Percentiles rank a stretch among this genome's conserved stretches.
Conservation (phyloP, 1,140 invertebrate genomes). For the Platyscapa corneri region DNA sequence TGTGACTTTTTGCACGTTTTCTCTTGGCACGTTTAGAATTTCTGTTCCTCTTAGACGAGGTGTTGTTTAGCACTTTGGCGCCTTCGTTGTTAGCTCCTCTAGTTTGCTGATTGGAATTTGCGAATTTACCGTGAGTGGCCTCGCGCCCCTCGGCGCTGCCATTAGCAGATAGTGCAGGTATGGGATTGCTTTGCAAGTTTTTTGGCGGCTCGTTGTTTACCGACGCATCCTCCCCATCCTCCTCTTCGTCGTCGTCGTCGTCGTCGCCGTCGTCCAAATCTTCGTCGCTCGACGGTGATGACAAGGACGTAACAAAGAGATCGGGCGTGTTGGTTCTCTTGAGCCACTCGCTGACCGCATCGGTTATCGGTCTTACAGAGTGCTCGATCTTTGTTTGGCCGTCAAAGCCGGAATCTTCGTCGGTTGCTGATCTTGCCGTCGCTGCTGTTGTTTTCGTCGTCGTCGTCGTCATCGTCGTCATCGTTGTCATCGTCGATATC, state of each 20-base stretch:
- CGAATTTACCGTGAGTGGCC: conserved; percentile 68
- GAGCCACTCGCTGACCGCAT: conserved; percentile 72
- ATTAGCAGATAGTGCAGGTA: conserved; percentile 76
- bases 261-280: conserved; percentile 57
- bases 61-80: neutral
- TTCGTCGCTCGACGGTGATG: conserved; percentile 56
- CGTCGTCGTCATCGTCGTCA: neutral
- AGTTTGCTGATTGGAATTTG: conserved; percentile 60
- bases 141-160: conserved; percentile 60
- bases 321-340: conserved; percentile 65
- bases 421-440: conserved; percentile 39
- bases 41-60: conserved; percentile 3
- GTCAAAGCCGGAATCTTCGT: conserved; percentile 68
- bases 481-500: neutral
- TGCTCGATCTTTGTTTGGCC: conserved; percentile 55
- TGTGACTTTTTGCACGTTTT: conserved; percentile 15
- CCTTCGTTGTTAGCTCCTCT: conserved; percentile 36
- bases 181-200: conserved; percentile 77
- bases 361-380: conserved; percentile 63
- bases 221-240: conserved; percentile 40
- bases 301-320: conserved; percentile 60
- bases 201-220: conserved; percentile 69
- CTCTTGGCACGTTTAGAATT: conserved; percentile 16
- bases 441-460: neutral
- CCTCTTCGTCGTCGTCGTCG: conserved; percentile 58